Evolutionary conservation across 35 echinoderm and acorn worm species (phyloP).

Genomic region (Diadema setosum): DNA sequence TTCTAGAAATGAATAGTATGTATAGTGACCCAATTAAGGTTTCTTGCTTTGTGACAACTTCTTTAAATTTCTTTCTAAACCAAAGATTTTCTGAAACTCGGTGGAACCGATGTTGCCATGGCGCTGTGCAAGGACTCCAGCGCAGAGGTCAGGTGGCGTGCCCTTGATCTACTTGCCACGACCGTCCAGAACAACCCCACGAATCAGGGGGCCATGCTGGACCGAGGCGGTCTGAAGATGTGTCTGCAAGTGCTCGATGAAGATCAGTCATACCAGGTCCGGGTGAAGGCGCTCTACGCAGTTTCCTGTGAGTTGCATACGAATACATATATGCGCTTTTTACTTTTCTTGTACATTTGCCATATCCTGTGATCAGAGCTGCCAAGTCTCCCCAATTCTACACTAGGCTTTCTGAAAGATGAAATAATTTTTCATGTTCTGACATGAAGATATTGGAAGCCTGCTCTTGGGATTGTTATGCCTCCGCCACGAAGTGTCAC

Average conservation of each 20-base stretch:
- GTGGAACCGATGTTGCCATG: constrained; percentile 48
- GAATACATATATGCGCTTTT: too few relatives aligned
- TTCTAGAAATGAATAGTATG: too few relatives aligned
- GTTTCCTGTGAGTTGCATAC: constrained; percentile 92
- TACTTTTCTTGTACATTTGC: background rate
- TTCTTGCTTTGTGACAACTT: background rate
- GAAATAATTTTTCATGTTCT: background rate
- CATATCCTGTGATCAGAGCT: too few relatives aligned
- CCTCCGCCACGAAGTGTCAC: too few relatives aligned
- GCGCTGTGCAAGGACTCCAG: constrained; percentile 46
- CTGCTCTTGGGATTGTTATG: background rate
- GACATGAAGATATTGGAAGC: background rate
- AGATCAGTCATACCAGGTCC: constrained; percentile 40
- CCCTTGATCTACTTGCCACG: constrained; percentile 59
- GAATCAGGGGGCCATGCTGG: constrained; percentile 54
- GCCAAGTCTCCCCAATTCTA: too few relatives aligned
- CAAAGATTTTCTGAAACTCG: constrained; percentile 90
- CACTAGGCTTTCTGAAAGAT: background rate
- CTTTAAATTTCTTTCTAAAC: too few relatives aligned
- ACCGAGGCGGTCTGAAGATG: constrained; percentile 36
- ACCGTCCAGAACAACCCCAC: constrained; percentile 77
- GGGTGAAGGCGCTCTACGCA: constrained; percentile 85
- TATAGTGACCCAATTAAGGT: background rate
- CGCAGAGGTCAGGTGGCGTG: constrained; percentile 84
- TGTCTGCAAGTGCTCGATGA: constrained; percentile 58